Percentiles rank a stretch among this genome's conserved stretches.
These are phyloP conservation scores for Harmothoe impar DNA, from an alignment of 2,888 invertebrate genomes.

Conservation along the genomic window DNA sequence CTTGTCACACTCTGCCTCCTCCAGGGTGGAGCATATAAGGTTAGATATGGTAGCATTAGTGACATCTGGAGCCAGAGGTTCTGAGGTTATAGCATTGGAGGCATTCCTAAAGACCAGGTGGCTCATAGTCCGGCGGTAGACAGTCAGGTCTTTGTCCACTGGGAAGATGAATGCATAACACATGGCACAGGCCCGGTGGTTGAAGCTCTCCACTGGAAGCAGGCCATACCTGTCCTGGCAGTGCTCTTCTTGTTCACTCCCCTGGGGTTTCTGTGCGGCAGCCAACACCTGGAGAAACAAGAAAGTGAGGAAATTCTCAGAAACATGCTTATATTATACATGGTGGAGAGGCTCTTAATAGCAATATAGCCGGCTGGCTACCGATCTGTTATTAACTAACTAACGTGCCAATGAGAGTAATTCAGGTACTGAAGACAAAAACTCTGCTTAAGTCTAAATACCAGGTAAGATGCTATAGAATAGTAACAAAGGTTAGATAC, in stretches of 20 bases:
- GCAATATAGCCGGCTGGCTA: no score
- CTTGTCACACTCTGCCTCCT: constrained; percentile 50
- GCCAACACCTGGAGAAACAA: constrained; percentile 15
- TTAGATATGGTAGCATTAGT: constrained; percentile 4
- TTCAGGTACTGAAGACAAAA: no score
- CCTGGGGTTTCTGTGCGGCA: background rate
- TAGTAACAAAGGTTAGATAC: no score
- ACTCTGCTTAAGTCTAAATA: no score
- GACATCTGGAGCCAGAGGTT: constrained; percentile 35
- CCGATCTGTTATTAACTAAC: no score
- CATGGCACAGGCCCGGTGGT: constrained; percentile 64
- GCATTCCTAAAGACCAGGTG: constrained; percentile 48
- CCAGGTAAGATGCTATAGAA: no score
- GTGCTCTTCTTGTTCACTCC: background rate
- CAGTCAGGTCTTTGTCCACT: background rate
- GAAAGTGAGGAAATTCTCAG: background rate
- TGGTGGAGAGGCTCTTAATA: no score
- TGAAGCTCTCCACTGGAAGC: constrained; percentile 56
- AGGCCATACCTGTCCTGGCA: constrained; percentile 62
- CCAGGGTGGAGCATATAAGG: constrained; percentile 44
- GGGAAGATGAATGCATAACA: constrained; percentile 65
- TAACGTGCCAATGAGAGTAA: no score
- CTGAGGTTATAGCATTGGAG: background rate
- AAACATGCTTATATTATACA: background rate
- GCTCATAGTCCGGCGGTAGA: background rate